These are phyloP conservation scores for Sturmia bella DNA, from an alignment of 2,888 invertebrate genomes.

Conservation along the genomic window DNA sequence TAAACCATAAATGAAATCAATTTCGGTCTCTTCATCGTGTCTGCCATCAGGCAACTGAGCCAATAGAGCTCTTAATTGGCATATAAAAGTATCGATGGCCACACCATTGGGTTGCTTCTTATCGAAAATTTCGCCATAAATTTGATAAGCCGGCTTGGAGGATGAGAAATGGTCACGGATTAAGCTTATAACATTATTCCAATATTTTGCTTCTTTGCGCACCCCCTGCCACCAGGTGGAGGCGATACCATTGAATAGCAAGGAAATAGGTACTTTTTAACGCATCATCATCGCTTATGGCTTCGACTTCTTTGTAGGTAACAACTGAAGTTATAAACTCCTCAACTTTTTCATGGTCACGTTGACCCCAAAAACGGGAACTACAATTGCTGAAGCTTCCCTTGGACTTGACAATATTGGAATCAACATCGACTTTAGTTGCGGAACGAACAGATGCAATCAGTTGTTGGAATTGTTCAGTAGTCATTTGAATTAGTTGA, in stretches of 20 bases:
- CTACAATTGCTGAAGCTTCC: conserved; percentile 78
- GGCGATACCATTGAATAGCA: conserved; percentile 76
- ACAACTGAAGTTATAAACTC: conserved; percentile 78
- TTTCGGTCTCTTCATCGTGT: conserved; percentile 78
- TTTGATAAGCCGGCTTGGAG: conserved; percentile 78
- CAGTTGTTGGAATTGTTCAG: conserved; percentile 76
- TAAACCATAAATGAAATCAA: conserved; percentile 78
- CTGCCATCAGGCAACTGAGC: conserved; percentile 78
- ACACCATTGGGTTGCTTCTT: conserved; percentile 71
- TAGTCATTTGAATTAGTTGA: conserved; percentile 74
- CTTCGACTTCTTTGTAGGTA: conserved; percentile 79
- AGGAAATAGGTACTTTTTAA: conserved; percentile 76
- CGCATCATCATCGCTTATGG: conserved; percentile 78
- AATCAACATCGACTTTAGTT: conserved; percentile 68
- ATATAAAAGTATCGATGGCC: conserved; percentile 77
- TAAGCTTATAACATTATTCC: conserved; percentile 75
- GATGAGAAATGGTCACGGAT: conserved; percentile 79
- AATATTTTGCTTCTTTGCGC: conserved; percentile 77
- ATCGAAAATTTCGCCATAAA: conserved; percentile 79
- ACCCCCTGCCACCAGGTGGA: conserved; percentile 79
- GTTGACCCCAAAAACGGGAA: conserved; percentile 77
- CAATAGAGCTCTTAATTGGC: conserved; percentile 78
- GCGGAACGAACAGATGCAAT: conserved; percentile 75
- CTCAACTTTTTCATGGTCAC: conserved; percentile 79
- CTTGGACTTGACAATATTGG: conserved; percentile 73